Conservation (phyloP, 2,888 invertebrate genomes). For the Nomada lathburiana region DNA sequence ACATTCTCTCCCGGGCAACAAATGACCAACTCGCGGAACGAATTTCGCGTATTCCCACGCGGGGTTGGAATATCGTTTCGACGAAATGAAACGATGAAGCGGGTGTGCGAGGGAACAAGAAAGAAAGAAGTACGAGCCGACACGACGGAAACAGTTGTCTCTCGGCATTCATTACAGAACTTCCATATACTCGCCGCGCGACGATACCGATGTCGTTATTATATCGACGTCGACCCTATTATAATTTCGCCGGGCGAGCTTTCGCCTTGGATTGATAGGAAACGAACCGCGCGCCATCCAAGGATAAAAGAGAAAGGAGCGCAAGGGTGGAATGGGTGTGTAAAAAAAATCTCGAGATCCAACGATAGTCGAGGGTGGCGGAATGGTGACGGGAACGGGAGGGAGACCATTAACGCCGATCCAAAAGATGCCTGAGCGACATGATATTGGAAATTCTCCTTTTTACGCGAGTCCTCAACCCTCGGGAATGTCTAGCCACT, state of each 20-base stretch:
- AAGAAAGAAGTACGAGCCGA: not conserved
- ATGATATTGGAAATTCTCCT: conserved; percentile 60
- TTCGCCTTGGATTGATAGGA: conserved; percentile 43
- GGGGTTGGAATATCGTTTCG: conserved; percentile 19
- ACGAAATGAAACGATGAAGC: not conserved
- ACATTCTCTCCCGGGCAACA: not conserved
- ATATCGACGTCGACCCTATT: conserved; percentile 57
- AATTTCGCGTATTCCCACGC: conserved; percentile 8
- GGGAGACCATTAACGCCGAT: conserved; percentile 65
- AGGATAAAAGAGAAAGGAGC: conserved; percentile 34
- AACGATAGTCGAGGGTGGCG: conserved; percentile 18
- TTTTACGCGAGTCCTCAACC: conserved; percentile 51
- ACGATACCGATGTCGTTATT: conserved; percentile 48
- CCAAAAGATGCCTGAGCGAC: conserved; percentile 57
- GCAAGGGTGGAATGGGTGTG: too few species aligned
- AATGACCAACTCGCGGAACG: conserved; percentile 23
- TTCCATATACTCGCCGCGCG: conserved; percentile 39
- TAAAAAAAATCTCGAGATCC: conserved; percentile 36
- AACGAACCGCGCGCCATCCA: conserved; percentile 35
- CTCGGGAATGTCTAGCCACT: conserved; percentile 48
- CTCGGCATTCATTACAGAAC: conserved; percentile 43
- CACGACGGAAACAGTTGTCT: not conserved
- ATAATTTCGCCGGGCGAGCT: conserved; percentile 49
- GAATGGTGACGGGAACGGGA: conserved; percentile 16
- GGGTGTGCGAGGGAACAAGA: too few species aligned